phyloP scores from a whole-genome alignment of 2,888 invertebrate species.

The Drosophila yooni region DNA sequence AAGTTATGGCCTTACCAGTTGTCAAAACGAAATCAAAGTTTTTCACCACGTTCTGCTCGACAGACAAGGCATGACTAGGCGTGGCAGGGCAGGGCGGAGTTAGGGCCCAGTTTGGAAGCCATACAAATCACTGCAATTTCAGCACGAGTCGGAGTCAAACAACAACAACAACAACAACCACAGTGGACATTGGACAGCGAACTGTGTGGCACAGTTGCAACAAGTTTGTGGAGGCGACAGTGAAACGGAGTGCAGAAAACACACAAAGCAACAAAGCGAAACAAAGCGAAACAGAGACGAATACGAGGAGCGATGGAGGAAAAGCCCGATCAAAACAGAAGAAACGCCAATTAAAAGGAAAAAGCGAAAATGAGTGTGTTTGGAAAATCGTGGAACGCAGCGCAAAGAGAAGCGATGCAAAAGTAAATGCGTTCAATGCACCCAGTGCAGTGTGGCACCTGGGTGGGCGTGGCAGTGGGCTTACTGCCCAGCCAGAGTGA shows the following conservation, averaged over 20 bases:
- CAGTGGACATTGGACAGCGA: constrained; percentile 36
- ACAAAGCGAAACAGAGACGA: constrained; percentile 4
- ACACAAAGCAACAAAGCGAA: constrained; percentile 1
- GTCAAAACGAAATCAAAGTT: constrained; percentile 66
- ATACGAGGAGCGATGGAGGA: constrained; percentile 19
- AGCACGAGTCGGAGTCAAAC: constrained; percentile 4
- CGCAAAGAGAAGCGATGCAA: constrained; percentile 37
- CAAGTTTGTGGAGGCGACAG: constrained; percentile 68
- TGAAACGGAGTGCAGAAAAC: constrained; percentile 44
- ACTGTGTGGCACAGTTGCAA: constrained; percentile 71
- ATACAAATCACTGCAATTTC: constrained; percentile 45
- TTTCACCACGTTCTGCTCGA: constrained; percentile 60
- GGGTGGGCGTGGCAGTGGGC: constrained; percentile 36
- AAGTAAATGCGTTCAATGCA: constrained; percentile 74
- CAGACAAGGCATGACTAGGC: not conserved
- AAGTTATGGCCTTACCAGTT: constrained; percentile 59
- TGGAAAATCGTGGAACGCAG: constrained; percentile 55
- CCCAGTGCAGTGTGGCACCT: constrained; percentile 24
- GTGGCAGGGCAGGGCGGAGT: not conserved
- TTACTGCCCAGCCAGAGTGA: not conserved
- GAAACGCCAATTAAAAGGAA: constrained; percentile 71
- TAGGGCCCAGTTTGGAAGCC: constrained; percentile 52
- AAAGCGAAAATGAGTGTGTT: constrained; percentile 60
- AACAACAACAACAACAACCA: not conserved
- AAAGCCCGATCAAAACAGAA: constrained; percentile 59